Evolutionary conservation across 2,888 invertebrate species (phyloP).

Genomic region (Matsumyia berberina): DNA sequence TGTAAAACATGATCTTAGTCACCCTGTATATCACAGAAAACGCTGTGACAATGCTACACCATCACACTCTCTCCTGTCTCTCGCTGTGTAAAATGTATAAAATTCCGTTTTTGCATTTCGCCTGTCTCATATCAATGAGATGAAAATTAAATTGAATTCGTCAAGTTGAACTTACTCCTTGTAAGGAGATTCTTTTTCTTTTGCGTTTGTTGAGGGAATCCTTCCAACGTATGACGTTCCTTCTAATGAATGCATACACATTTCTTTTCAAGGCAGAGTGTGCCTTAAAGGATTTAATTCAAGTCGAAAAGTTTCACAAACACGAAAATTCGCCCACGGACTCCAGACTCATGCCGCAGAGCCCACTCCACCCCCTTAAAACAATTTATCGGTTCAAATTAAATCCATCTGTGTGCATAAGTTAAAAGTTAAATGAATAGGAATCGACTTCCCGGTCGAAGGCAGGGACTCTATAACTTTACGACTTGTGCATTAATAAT

Average conservation of each 20-base stretch:
- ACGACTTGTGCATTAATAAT: slow-evolving; percentile 51
- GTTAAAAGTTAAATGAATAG: slow-evolving; percentile 54
- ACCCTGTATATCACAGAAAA: too few relatives aligned
- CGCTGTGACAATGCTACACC: too few relatives aligned
- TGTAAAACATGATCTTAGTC: too few relatives aligned
- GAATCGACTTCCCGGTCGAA: slow-evolving; percentile 41
- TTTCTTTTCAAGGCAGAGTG: neutral
- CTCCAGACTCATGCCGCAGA: too few relatives aligned
- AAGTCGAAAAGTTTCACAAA: slow-evolving; percentile 13
- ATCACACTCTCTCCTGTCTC: too few relatives aligned
- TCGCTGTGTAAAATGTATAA: neutral
- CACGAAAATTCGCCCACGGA: too few relatives aligned
- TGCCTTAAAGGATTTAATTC: slow-evolving; percentile 23
- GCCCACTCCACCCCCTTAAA: neutral
- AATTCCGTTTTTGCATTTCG: slow-evolving; percentile 16
- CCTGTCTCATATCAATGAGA: slow-evolving; percentile 14
- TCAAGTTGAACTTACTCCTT: neutral
- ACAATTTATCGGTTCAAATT: slow-evolving; percentile 51
- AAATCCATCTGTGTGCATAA: slow-evolving; percentile 52
- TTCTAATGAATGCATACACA: neutral
- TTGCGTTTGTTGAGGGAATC: neutral
- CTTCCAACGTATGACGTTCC: neutral
- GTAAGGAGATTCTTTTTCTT: neutral
- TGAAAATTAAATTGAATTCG: slow-evolving; percentile 31
- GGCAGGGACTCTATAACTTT: slow-evolving; percentile 26